Evolutionary conservation across 2,113 vertebrate genomes (phyloP), one percentile per base, ranked within the genome.

Genomic region (Sceloporus tristichus): DNA sequence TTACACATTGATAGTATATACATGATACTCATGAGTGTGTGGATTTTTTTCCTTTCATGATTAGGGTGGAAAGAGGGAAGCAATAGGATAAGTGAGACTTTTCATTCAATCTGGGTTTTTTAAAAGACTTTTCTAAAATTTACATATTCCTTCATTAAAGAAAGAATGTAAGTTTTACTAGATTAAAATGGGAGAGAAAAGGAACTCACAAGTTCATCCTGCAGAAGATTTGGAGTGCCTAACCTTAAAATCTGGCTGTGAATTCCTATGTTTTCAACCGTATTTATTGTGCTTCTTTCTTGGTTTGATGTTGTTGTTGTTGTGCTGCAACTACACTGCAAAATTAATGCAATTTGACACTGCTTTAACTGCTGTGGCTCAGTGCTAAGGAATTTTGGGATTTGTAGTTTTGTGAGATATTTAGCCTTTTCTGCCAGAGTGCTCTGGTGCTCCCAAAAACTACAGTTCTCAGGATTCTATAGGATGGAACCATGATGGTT

Each of bases 1-100:
- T 85, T 93, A 29, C 62, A 88, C 91, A 93, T 92, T 11, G 86
- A 93, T 92, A 94, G 82, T 93, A 85, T 86, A 93, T 29, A 56
- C 85, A n/a, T 48, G 85, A 91, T 53, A 87, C 75, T 86, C 65
- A 38, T 81, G 23, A 85, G 85, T 93, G 85, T 91, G 84, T 89
- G 73, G 86, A 75, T 79, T 29, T 21, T 90, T 89, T 86, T 88
- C 81, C 85, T 91, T 86, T 92, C 73, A 87, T 70, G 76, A 93
- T 89, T 87, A 85, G 77, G 53, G 71, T 40, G 78, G 75, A 89
- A 90, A 48, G 68, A 71, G 25, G 25, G 23, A 70, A 71, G 68
- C 59, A 62, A 29, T 71, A 71, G 68, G 25, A 71, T 29, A 71
- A 9, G 27, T 9, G 25, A 11, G 11, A 27, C 5, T 29, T 27